A percentile compares a stretch with the other conserved stretches of the same genome.
Evolutionary conservation across 2,797 vertebrate species (phyloP).

Genomic region (Brachymystax lenok): DNA sequence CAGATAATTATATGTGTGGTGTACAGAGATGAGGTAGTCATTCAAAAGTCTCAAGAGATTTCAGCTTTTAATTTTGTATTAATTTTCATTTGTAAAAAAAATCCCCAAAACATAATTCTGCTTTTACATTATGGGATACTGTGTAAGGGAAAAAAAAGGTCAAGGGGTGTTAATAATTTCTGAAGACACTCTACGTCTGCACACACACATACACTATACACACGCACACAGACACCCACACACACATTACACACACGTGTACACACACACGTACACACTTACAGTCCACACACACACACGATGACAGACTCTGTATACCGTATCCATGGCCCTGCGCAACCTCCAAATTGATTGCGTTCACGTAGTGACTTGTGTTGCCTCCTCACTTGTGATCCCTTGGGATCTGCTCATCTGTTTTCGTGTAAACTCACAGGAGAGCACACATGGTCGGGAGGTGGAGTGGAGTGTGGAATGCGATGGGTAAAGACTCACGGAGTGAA

Average conservation of each 20-base stretch:
- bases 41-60: no score
- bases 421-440: conserved; percentile 18
- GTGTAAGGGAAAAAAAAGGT: no score
- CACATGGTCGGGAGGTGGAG: background rate
- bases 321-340: conserved; percentile 31
- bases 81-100: no score
- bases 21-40: no score
- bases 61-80: no score
- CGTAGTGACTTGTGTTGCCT: conserved; percentile 55
- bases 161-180: no score
- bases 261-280: background rate
- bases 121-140: no score
- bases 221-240: background rate
- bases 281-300: background rate
- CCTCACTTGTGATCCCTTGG: conserved; percentile 30
- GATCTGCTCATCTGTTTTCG: conserved; percentile 1
- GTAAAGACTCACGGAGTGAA: background rate
- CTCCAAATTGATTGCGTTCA: conserved; percentile 28
- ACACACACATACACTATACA: no score
- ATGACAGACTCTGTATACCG: background rate
- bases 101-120: no score
- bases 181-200: no score
- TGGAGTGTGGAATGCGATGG: background rate
- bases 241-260: background rate
- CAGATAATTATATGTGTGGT: no score